phyloP scores from a whole-genome alignment of 2,797 vertebrate genomes.

The Acestrorhynchus altus region DNA sequence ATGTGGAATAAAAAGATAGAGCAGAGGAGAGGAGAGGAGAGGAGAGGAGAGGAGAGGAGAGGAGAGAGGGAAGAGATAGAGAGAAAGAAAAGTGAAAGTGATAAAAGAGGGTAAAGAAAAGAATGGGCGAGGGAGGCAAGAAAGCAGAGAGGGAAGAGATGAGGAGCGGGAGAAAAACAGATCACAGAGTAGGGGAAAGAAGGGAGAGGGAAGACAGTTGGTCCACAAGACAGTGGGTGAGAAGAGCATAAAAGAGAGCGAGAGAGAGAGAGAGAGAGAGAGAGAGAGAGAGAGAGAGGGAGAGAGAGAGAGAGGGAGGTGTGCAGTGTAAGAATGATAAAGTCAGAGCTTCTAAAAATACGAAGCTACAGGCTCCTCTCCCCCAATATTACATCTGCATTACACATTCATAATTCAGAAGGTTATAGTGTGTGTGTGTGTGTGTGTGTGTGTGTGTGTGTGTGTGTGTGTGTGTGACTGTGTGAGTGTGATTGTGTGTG shows the following conservation, averaged over 20 bases:
- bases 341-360: slow-evolving; percentile 55
- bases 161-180: not conserved
- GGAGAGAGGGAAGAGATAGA: not conserved
- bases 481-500: not conserved
- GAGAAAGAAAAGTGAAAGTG: not conserved
- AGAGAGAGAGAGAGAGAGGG: not conserved
- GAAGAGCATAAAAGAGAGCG: not conserved
- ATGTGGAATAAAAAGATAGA: not conserved
- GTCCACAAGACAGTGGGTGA: too few species aligned
- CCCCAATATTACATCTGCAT: slow-evolving; percentile 59
- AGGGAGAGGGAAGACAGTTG: not conserved
- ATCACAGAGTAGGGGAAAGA: not conserved
- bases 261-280: not conserved
- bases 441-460: too few species aligned
- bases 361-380: slow-evolving; percentile 47
- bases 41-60: not conserved
- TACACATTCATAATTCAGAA: slow-evolving; percentile 60
- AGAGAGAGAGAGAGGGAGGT: not conserved
- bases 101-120: not conserved
- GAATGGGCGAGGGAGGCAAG: not conserved
- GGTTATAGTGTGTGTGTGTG: slow-evolving; percentile 20
- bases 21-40: not conserved
- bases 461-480: not conserved
- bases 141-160: not conserved
- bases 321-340: slow-evolving; percentile 24